Base-by-base conservation (phyloP, 1,140 invertebrate species). In the Orchesella cincta region DNA sequence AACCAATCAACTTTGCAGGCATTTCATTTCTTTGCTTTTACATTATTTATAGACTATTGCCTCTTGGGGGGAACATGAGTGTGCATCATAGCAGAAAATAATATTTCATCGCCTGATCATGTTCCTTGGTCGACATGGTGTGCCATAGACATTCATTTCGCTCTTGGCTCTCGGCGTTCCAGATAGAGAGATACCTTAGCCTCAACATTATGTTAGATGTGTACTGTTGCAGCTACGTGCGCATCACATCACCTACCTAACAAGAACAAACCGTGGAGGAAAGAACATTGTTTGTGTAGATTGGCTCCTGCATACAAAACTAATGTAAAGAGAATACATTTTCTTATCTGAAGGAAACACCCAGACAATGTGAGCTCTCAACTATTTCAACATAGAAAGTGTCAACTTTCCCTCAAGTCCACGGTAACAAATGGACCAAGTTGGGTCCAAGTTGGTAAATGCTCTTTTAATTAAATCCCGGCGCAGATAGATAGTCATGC, bases 301-400 rank as follows among this genome's bases (percentile, higher is more conserved):
- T n/a, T n/a, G n/a, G n/a, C n/a, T n/a, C n/a, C n/a, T 46, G 39
- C 39, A 46, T 12, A 46, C 39, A 46, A 46, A 46, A 46, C 8
- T 46, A 46, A 62, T 62, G 16, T 14, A 62, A 62, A 12, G 54
- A 62, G 62, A 67, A 67, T 31, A 33, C 62, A 67, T 31, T 67
- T 67, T 67, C 62, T 67, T 67, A 67, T 67, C 62, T 67, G 62
- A 29, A 26, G 62, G 62, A 67, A 67, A 67, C 62, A 67, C 62
- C 62, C 62, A 67, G 26, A 67, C 62, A 67, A 67, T 67, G 62
- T 67, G 33, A 67, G 14, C 26, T 12, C n/a, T 67, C n/a, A 14
- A 1, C 26, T 31, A 23, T 31, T 67, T 1, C 62, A 31, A 33
- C 3, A 67, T 12, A 67, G 62, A 67, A 33, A 67, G 62, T 67